phyloP scores from a whole-genome alignment of 2,797 vertebrate species.

The Poliocrania exsul region DNA sequence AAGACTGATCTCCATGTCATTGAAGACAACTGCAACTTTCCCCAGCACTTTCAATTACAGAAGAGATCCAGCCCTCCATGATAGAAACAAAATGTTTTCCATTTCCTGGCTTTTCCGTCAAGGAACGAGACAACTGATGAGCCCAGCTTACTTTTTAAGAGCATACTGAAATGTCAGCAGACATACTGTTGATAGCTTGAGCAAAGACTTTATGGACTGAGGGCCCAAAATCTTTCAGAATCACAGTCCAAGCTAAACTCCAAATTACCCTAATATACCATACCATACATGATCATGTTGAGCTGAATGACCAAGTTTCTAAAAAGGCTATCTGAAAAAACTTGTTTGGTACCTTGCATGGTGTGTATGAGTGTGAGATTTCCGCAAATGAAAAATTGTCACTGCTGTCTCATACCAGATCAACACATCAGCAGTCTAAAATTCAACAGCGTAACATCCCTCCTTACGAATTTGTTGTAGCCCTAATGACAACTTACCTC shows the following conservation, averaged over 20 bases:
- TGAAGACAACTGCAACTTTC: not conserved
- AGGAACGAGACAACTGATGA: not conserved
- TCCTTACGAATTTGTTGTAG: not conserved
- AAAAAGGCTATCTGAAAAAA: not conserved
- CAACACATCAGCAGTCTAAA: not conserved
- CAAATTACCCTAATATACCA: not conserved
- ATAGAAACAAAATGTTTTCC: not conserved
- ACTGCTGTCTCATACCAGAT: not conserved
- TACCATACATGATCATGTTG: not conserved
- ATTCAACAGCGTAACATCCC: not conserved
- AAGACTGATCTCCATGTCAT: not conserved
- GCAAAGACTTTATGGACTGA: not conserved
- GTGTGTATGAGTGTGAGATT: not conserved
- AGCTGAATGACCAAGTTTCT: not conserved
- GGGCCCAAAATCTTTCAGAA: not conserved
- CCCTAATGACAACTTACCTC: not conserved
- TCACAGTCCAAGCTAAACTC: not conserved
- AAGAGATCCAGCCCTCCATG: not conserved
- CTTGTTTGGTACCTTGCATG: not conserved
- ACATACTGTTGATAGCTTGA: not conserved
- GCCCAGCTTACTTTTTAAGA: not conserved
- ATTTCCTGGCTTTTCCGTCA: not conserved
- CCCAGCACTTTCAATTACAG: not conserved
- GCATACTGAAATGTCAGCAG: not conserved
- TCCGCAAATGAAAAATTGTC: not conserved